Base-by-base conservation (phyloP, 2,113 vertebrate genomes). In the Eretmochelys imbricata region DNA sequence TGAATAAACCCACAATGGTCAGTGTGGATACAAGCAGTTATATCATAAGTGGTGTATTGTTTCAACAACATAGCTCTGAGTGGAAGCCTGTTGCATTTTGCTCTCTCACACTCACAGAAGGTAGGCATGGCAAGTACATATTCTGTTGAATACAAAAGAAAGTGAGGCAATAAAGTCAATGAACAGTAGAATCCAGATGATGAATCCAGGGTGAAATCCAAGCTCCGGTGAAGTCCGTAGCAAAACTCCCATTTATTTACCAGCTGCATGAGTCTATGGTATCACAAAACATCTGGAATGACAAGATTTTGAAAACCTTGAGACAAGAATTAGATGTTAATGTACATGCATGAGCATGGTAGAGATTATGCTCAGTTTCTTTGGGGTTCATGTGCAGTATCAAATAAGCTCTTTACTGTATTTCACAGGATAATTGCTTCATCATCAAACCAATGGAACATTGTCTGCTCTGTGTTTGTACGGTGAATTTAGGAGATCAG, bases 391-490 rank as follows among this genome's bases (percentile, higher is more conserved):
- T 1, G 1, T 87, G 31, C 35, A 65, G 22, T 84, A 51, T 65
- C 76, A 94, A 86, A 95, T 59, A 57, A 92, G 81, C 24, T 75
- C 1, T 87, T 53, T 82, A 17, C 25, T 20, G 6, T 82, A 84
- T 95, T 95, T 95, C 88, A 62, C 92, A 99, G 98, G 96, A 97
- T 84, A 95, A 97, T 82, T 98, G 97, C 83, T 98, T 98, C 82
- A 69, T 97, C 89, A 98, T 98, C 89, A 98, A 97, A 85, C 98
- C 98, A 29, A 92, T 98, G 97, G 98, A 98, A 90, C 98, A 98
- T 50, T 95, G 95, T 57, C 91, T 98, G 46, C 94, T 98, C 27
- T 98, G 97, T 42, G 94, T 99, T 90, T 98, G 95, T 46, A 92
- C 89, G 2, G 96, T 97, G 49, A 91, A 96, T 11, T 1, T 57